Base-by-base conservation (phyloP, 2,888 invertebrate genomes). In the Caenorhabditis japonica region DNA sequence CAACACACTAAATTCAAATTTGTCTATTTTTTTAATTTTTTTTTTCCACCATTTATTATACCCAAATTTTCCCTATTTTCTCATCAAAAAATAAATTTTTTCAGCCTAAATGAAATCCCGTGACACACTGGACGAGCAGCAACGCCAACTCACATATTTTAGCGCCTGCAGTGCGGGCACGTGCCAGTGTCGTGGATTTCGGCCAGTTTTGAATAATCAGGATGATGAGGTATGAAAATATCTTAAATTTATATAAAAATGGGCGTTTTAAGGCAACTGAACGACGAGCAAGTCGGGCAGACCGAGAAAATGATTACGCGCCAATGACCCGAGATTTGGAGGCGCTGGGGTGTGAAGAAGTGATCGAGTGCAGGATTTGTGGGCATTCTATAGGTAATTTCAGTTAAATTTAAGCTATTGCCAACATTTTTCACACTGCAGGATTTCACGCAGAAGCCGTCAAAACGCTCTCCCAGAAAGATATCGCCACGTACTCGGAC, bases 311-410 rank as follows among this genome's bases (percentile, higher is more conserved):
- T 38, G 60, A 71, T 23, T 71, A 39, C 13, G 58, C 64, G 1
- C 72, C 72, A 8, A 59, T 72, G 64, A 56, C 41, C 3, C 36
- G 53, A 36, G 72, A 72, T 53, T 17, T 72, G 46, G 64, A 64
- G 8, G n/a, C 17, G 2, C 17, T 72, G 17, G 41, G n/a, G 19
- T 36, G 23, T 23, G 51, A 52, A 7, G 64, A 59, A 30, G 12
- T 41, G 0, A 53, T 59, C 8, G 72, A 72, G 43, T 72, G 72
- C 19, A 39, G 64, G 8, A 19, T 13, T 2, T 72, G 72, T 43
- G 64, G 59, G 0, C 72, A 72, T 41, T 64, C 72, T 19, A 71
- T 71, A 3, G n/a, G 62, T 61, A 25, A 52, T 33, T 39, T 2
- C 17, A 10, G 12, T 17, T 55, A n/a, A n/a, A 23, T 2, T 19